Conservation (phyloP, 2,113 vertebrate species). For the Lethenteron reissneri region DNA sequence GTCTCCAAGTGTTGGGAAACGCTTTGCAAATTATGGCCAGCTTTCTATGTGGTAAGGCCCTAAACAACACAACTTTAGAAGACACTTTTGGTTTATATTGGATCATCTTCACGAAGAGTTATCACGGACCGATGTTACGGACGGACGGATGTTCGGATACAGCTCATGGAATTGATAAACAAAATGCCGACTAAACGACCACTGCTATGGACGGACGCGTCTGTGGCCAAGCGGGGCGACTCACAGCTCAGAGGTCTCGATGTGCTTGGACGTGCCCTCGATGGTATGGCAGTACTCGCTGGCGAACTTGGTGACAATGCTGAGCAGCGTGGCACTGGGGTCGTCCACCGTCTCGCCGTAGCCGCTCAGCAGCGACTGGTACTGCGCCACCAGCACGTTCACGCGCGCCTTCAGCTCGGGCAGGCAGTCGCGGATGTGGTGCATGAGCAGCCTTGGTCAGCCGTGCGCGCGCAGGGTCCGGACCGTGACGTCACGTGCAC, state of each 20-base stretch:
- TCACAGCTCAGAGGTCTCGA: constrained; percentile 43
- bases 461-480: background rate
- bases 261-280: constrained; percentile 34
- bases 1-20: too few species aligned
- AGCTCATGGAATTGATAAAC: too few species aligned
- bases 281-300: constrained; percentile 43
- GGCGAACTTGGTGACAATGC: constrained; percentile 46
- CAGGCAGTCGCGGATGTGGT: constrained; percentile 40
- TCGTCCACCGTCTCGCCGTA: constrained; percentile 39
- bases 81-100: too few species aligned
- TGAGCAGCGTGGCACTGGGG: constrained; percentile 36
- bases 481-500: background rate
- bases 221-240: constrained; percentile 9
- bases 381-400: constrained; percentile 30
- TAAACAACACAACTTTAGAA: too few species aligned
- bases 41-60: too few species aligned
- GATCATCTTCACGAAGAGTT: too few species aligned
- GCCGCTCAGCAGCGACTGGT: constrained; percentile 30
- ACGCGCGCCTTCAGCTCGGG: constrained; percentile 35
- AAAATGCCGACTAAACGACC: too few species aligned
- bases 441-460: constrained; percentile 26
- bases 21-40: too few species aligned
- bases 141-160: too few species aligned
- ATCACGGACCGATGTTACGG: too few species aligned
- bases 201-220: too few species aligned